Evolutionary conservation across 2,888 invertebrate genomes (phyloP), one percentile per base, ranked within the genome.

Genomic region (Oligia fasciuncula): DNA sequence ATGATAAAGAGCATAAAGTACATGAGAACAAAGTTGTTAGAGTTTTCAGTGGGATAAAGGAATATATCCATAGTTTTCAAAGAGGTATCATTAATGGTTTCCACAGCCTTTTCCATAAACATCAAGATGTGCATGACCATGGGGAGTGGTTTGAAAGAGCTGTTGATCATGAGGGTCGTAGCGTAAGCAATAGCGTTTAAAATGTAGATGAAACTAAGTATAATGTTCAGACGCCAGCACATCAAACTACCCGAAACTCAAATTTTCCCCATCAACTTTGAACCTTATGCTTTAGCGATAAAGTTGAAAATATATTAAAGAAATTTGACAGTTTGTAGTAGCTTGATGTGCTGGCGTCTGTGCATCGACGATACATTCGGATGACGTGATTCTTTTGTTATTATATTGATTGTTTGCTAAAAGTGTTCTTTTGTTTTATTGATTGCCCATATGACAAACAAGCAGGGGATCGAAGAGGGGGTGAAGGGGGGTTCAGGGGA

Each of bases 51-150:
- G 91, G 90, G 4, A 80, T 94, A 0, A 93, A 91, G 77, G 87
- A 92, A 2, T 93, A 92, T 82, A 82, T 94, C 0, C 62, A 87
- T 54, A 87, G 87, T 62, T 69, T 94, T 1, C 92, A 92, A 66
- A 91, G 85, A 76, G 91, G 91, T 4, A 83, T 95, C 0, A 81
- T 91, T 0, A 90, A 92, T 77, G 90, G 93, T 13, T 80, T 95
- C 11, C 90, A 92, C 9, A 91, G 76, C 29, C 83, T 92, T n/a
- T 90, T 94, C 54, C 86, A 89, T 75, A 90, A 86, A 51, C 77
- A 90, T 35, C 86, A 89, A n/a, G 73, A 73, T 54, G 19, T 9
- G 0, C 13, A 80, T 67, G 73, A 40, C 0, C 60, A 78, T 19
- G 62, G 5, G 0, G 49, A 68, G 4, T 70, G 40, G 23, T 69